Conservation (phyloP, 2,113 vertebrate genomes). For the Helogale parvula region DNA sequence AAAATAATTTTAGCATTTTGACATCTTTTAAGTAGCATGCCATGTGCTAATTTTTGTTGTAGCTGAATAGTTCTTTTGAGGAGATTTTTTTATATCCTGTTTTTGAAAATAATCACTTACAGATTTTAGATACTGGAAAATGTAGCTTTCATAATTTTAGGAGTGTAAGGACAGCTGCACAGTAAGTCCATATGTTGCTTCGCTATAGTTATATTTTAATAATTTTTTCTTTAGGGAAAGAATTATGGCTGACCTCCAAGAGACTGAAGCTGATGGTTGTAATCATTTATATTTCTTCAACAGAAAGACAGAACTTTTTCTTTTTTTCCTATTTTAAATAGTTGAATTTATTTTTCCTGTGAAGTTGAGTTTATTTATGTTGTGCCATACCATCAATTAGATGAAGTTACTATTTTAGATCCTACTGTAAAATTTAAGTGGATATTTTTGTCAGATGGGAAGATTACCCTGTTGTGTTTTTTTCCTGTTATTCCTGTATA, state of each 20-base stretch:
- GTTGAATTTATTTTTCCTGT: conserved; percentile 34
- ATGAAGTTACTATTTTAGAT: conserved; percentile 57
- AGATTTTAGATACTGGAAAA: conserved; percentile 61
- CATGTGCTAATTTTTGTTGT: conserved; percentile 33
- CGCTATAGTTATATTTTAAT: conserved; percentile 67
- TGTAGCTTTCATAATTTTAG: conserved; percentile 45
- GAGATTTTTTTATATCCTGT: conserved; percentile 6
- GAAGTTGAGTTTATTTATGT: conserved; percentile 33
- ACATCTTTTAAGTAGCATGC: neutral
- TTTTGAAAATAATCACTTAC: conserved; percentile 52
- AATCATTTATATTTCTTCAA: conserved; percentile 53
- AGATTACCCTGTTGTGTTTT: neutral
- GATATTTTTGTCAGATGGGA: conserved; percentile 35
- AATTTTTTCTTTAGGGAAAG: conserved; percentile 57
- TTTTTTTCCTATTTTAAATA: neutral
- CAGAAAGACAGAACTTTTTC: neutral
- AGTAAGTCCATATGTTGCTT: conserved; percentile 58
- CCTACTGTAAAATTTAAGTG: conserved; percentile 63
- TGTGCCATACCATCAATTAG: conserved; percentile 35
- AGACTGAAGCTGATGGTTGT: conserved; percentile 46
- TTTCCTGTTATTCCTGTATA: neutral
- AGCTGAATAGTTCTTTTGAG: neutral
- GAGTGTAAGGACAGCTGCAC: conserved; percentile 11
- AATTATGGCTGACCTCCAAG: conserved; percentile 20
- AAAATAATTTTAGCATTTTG: neutral